phyloP scores from a whole-genome alignment of 1,140 invertebrate species.

The Drosophila kanapiae region DNA sequence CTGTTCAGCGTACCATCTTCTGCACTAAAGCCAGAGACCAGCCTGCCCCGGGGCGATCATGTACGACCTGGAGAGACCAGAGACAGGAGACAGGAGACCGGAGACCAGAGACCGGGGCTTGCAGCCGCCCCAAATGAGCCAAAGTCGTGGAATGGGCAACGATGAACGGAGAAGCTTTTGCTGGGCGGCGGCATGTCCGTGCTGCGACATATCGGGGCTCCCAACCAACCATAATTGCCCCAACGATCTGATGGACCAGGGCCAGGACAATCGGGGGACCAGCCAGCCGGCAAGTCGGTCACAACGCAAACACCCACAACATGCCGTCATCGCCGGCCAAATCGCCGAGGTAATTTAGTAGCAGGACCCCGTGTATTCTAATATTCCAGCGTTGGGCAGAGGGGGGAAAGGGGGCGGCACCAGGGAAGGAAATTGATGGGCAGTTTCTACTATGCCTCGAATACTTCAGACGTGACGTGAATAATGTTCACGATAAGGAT shows the following conservation, averaged over 20 bases:
- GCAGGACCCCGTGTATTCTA: conserved; percentile 69
- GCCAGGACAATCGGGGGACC: conserved; percentile 53
- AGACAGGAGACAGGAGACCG: conserved; percentile 8
- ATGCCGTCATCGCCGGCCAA: conserved; percentile 67
- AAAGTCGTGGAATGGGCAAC: conserved; percentile 17
- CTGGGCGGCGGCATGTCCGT: conserved; percentile 51
- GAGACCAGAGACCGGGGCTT: conserved; percentile 51
- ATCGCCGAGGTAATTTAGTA: conserved; percentile 64
- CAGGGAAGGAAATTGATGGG: conserved; percentile 67
- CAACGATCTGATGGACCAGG: conserved; percentile 40
- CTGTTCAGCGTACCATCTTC: conserved; percentile 54
- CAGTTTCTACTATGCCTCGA: conserved; percentile 68
- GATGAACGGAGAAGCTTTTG: conserved; percentile 22
- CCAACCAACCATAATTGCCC: conserved; percentile 71
- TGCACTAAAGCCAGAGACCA: conserved; percentile 49
- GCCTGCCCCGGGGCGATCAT: conserved; percentile 75
- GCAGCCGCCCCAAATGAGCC: conserved; percentile 77
- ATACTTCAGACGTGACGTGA: conserved; percentile 83
- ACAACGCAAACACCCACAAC: conserved; percentile 81
- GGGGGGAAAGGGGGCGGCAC: conserved; percentile 14
- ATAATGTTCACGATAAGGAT: conserved; percentile 83
- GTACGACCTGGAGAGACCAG: conserved; percentile 68
- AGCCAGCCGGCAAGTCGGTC: conserved; percentile 52
- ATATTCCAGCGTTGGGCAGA: conserved; percentile 32
- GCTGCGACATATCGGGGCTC: conserved; percentile 66